These are phyloP conservation scores for Acanthopagrus latus DNA, from an alignment of 2,797 vertebrate species.

Conservation along the genomic window DNA sequence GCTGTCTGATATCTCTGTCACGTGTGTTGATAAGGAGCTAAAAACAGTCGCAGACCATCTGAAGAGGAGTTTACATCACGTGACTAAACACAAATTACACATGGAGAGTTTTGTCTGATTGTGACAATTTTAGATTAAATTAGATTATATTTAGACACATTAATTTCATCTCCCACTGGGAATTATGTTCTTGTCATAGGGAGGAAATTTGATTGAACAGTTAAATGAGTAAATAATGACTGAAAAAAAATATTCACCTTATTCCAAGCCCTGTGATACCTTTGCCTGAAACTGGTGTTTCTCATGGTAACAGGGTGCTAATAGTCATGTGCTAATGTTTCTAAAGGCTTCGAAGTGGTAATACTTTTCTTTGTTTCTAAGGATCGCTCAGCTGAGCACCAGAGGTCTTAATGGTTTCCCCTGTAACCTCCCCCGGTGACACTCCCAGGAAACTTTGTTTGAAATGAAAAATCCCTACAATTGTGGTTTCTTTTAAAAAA, in stretches of 20 bases:
- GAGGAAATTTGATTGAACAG: not conserved
- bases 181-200: not conserved
- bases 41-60: not conserved
- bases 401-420: too few relatives aligned
- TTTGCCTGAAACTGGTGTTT: too few relatives aligned
- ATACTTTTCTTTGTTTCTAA: too few relatives aligned
- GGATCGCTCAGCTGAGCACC: too few relatives aligned
- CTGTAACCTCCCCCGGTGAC: too few relatives aligned
- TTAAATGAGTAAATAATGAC: not conserved
- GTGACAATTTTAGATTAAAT: not conserved
- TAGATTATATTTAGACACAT: not conserved
- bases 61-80: too few relatives aligned
- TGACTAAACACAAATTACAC: too few relatives aligned
- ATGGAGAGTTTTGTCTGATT: not conserved
- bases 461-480: not conserved
- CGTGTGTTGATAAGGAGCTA: constrained; percentile 34
- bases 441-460: not conserved
- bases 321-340: too few relatives aligned
- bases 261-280: too few relatives aligned
- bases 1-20: constrained; percentile 10
- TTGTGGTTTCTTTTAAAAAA: not conserved
- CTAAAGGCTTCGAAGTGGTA: too few relatives aligned
- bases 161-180: not conserved
- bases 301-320: too few relatives aligned
- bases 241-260: not conserved